These are phyloP conservation scores for Tetranychus piercei DNA, from an alignment of 2,888 invertebrate genomes.

Conservation along the genomic window DNA sequence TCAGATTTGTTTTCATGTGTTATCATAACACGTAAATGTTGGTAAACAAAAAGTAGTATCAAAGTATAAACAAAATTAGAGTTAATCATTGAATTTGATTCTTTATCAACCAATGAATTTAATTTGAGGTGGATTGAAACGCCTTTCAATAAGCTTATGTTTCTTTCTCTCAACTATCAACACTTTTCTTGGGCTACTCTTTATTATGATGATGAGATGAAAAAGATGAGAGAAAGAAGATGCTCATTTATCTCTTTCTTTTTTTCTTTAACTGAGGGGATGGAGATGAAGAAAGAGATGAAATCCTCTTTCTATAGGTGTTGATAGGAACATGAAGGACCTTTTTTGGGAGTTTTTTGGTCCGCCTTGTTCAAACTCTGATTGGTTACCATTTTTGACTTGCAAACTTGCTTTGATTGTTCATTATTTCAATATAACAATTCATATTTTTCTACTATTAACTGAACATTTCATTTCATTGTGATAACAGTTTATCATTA, in stretches of 20 bases:
- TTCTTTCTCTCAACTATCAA: neutral
- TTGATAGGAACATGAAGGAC: neutral
- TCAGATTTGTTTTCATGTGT: neutral
- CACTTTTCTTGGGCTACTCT: neutral
- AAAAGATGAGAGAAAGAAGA: neutral
- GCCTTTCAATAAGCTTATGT: neutral
- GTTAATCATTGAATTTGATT: neutral
- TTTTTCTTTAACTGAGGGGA: constrained; percentile 8
- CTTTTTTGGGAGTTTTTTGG: neutral
- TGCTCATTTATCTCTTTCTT: neutral
- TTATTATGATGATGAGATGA: neutral
- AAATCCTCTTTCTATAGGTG: neutral
- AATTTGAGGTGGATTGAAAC: neutral
- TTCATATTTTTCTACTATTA: too few relatives aligned
- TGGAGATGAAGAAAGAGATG: constrained; percentile 17
- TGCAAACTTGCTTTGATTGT: too few relatives aligned
- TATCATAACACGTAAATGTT: neutral
- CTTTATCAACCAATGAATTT: neutral
- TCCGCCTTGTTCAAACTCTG: neutral
- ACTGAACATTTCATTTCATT: too few relatives aligned
- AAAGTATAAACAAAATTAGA: neutral
- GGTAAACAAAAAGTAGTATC: neutral
- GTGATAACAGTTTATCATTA: too few relatives aligned
- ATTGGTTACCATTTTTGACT: neutral
- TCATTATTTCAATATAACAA: too few relatives aligned